These are phyloP conservation scores for Decapterus maruadsi DNA, from an alignment of 2,797 vertebrate genomes.

Conservation along the genomic window DNA sequence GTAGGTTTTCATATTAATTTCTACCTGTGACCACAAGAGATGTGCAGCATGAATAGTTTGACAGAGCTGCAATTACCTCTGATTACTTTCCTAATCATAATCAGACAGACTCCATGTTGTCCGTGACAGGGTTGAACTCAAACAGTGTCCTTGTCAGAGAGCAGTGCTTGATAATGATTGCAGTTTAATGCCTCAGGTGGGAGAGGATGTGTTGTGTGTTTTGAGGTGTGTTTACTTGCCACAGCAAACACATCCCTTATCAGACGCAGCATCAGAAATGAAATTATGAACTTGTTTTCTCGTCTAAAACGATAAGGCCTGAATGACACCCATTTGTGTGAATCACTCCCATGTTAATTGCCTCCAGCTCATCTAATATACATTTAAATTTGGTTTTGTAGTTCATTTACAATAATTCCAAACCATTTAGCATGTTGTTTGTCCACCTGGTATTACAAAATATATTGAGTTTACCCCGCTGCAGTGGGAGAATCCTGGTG, in stretches of 20 bases:
- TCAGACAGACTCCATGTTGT: constrained; percentile 74
- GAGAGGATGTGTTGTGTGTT: constrained; percentile 45
- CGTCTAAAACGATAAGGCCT: constrained; percentile 24
- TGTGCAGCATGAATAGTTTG: constrained; percentile 61
- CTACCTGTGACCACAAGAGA: constrained; percentile 57
- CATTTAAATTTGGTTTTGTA: constrained; percentile 52
- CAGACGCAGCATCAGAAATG: constrained; percentile 50
- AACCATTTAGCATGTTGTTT: constrained; percentile 42
- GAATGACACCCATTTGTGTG: constrained; percentile 47
- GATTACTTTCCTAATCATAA: constrained; percentile 76
- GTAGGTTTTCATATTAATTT: constrained; percentile 50
- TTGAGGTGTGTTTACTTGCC: constrained; percentile 48
- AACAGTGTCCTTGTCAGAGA: constrained; percentile 69
- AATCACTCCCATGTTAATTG: constrained; percentile 54
- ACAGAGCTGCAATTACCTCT: constrained; percentile 74
- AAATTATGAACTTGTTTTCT: constrained; percentile 59
- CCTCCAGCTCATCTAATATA: constrained; percentile 45
- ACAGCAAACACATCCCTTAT: constrained; percentile 45
- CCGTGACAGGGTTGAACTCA: constrained; percentile 68
- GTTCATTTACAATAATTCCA: constrained; percentile 48
- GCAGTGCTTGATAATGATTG: constrained; percentile 60
- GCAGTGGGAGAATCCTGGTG: constrained; percentile 16
- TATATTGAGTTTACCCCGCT: neutral
- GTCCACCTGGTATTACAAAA: constrained; percentile 21
- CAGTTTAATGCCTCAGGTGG: constrained; percentile 63